Base-by-base conservation (phyloP, 2,797 vertebrate genomes). In the Clarias platycephalus region DNA sequence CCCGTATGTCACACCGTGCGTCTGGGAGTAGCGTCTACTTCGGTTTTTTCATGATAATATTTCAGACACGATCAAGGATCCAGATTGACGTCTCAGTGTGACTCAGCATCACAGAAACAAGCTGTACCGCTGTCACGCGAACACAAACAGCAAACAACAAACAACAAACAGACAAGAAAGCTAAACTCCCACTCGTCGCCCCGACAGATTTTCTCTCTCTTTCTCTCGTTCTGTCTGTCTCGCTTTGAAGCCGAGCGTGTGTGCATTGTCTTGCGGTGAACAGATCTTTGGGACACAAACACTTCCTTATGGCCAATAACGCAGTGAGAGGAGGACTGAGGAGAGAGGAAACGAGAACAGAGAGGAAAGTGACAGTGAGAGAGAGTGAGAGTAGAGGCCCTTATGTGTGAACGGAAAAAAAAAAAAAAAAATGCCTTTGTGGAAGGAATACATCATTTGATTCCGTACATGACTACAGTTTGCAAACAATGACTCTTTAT, bases 41-140 rank as follows among this genome's bases (percentile, higher is more conserved):
- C 18, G 12, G 16, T 31, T 60, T 79, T 79, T 70, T 80, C 76
- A 20, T 15, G 55, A 7, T 79, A 82, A 81, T 80, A 55, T 28
- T 85, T 58, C 62, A 2, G 44, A 49, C 22, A 57, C 76, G 62
- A 82, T 85, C 80, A 82, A 81, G 62, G 13, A 63, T 68, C 34
- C 28, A 53, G 84, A 49, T 64, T 70, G 80, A 60, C 72, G 44
- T 26, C 40, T 82, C 22, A 24, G 63, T 77, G 62, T 77, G 72
- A 82, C 68, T 77, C 72, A 75, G 57, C 62, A 24, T 60, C 34
- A 68, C 71, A 68, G 71, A 67, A 58, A 60, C 79, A 81, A 76
- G 84, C 53, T 18, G 83, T 82, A 83, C 89, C 83, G 67, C 4
- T 85, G 57, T 87, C 82, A 83, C 85, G 87, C 87, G 77, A 58